Evolutionary conservation across 2,888 invertebrate species (phyloP), one percentile per base, ranked within the genome.

Genomic region (Rhopalosiphum nymphaeae): DNA sequence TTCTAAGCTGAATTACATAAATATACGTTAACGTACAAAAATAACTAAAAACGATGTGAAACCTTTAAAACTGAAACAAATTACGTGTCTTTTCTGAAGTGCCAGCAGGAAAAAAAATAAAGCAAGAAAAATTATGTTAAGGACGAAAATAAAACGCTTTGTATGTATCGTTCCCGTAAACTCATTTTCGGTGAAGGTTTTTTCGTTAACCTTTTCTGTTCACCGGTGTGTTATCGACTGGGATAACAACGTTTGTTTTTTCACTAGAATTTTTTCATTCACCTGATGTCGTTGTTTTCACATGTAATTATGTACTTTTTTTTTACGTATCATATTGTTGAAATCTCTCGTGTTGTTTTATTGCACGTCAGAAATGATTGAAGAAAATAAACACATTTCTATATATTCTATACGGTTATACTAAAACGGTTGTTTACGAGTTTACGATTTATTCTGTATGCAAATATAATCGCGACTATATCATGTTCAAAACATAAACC

Each of bases 11-110:
- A 42, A 56, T 49, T 49, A 85, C n/a, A 44, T 0, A 91, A 16
- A 29, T 44, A 57, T 11, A 25, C 25, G 44, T 57, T 44, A 42
- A 84, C 26, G 21, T 36, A 42, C 21, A 84, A n/a, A 85, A 85
- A 85, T 57, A 91, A 85, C 44, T n/a, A n/a, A 91, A 91, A 57
- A n/a, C 29, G 9, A 86, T 61, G 49, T 7, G 44, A 21, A 36
- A 87, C 49, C 49, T 91, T 92, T 86, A 61, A 91, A 61, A 46
- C 86, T 44, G 25, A 57, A 61, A 92, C 46, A 46, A 26, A 86
- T 92, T 92, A 61, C 91, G 91, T 61, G 91, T 87, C 26, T 57
- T 87, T 87, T 87, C 86, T 87, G 36, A 67, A 92, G 87, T 49
- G 46, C 49, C 36, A 29, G 13, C 0, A 61, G 36, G 36, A 49